Evolutionary conservation across 35 echinoderm and acorn worm genomes (phyloP), one percentile per base, ranked within the genome.

Genomic region (Diadema setosum): DNA sequence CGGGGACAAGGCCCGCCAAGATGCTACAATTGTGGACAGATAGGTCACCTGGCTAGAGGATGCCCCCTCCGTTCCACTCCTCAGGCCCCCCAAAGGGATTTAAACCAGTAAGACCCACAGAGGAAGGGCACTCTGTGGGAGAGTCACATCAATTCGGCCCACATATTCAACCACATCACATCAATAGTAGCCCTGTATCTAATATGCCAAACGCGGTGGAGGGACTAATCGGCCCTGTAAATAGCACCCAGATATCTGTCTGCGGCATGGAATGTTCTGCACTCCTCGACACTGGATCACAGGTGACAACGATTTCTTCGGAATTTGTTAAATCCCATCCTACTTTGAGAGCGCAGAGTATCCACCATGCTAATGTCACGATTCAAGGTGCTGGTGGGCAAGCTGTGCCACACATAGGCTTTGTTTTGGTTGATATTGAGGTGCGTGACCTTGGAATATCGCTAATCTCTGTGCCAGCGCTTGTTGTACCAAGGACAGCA

Each of bases 241-340:
- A 1, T 27, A 89, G 34, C 5, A 57, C 73, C 30, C 26, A 21
- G 23, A 34, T 89, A 42, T n/a, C 5, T 14, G 69, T 89, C 9
- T 42, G 33, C 5, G 70, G 32, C 7, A 82, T 17, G 29, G 36
- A 5, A 11, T 52, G 65, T 12, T 5, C 3, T 34, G 86, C 86
- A 8, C 12, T 89, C 2, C 32, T 89, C 15, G 86, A 82, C 35
- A 89, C 70, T 15, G 74, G 86, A 9, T 89, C 86, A 4, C 70
- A 89, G 34, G 86, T 89, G 6, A 81, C 70, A 1, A 81, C 65
- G 1, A 61, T 89, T 17, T 45, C 70, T 2, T 27, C 70, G 0
- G 32, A 58, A 46, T 89, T 46, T 41, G 37, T 89, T 0, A 45
- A 5, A 0, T 20, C 17, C 8, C 23, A 82, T 27, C 65, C 45